A percentile compares a stretch with the other conserved stretches of the same genome.
Evolutionary conservation across 2,113 vertebrate species (phyloP).

Genomic region (Gobio gobio): DNA sequence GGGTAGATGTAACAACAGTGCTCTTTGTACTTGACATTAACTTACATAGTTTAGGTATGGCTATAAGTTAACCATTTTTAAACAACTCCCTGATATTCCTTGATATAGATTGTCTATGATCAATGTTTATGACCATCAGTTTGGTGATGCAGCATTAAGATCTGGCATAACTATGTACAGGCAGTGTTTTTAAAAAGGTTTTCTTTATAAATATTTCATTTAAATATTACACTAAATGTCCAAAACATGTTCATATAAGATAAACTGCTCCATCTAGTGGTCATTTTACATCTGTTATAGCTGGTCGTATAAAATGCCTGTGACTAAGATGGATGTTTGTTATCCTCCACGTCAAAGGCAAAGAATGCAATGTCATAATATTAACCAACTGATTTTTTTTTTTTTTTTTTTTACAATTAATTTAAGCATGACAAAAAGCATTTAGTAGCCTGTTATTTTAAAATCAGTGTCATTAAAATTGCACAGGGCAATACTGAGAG

Average conservation of each 20-base stretch:
- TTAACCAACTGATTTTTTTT: background rate
- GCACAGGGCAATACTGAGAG: background rate
- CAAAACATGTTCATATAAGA: background rate
- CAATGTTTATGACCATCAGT: no score
- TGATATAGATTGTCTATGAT: background rate
- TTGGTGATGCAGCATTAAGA: background rate
- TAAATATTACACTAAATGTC: no score
- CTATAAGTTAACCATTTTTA: background rate
- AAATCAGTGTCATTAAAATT: background rate
- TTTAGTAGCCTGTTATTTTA: background rate
- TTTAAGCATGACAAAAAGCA: background rate
- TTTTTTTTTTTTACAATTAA: background rate
- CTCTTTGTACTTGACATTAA: background rate
- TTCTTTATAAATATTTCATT: no score
- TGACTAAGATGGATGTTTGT: background rate
- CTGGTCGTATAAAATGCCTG: background rate
- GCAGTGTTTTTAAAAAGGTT: background rate
- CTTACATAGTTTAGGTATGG: background rate
- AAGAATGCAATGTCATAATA: background rate
- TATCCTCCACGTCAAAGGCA: no score
- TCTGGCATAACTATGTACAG: background rate
- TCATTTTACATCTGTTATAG: background rate
- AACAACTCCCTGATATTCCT: no score
- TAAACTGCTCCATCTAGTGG: constrained; percentile 18
- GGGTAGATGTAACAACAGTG: background rate